phyloP scores from a whole-genome alignment of 2,113 vertebrate species.

The Pagrus major region DNA sequence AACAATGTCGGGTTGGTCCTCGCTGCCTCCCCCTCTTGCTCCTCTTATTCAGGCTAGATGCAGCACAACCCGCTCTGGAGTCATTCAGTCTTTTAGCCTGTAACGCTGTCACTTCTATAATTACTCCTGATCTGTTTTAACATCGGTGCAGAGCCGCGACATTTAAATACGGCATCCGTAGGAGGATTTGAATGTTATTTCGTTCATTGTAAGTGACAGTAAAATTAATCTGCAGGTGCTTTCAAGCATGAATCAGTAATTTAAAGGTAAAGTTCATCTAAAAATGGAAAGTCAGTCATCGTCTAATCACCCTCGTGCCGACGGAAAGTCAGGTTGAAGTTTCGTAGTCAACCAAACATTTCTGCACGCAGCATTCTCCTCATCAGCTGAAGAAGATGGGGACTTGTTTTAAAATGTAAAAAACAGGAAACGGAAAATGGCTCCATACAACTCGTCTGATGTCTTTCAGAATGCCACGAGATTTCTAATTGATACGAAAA shows the following conservation, averaged over 20 bases:
- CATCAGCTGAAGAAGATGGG: too few species aligned
- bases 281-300: too few species aligned
- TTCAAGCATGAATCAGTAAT: neutral
- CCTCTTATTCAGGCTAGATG: constrained; percentile 79
- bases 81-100: constrained; percentile 49
- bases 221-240: neutral
- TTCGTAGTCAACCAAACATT: too few species aligned
- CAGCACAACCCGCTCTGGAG: constrained; percentile 65
- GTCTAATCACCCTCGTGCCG: too few species aligned
- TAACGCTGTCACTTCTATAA: constrained; percentile 42
- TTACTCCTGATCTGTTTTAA: constrained; percentile 10
- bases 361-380: too few species aligned
- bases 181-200: neutral
- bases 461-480: too few species aligned
- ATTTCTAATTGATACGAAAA: too few species aligned
- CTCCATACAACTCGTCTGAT: too few species aligned
- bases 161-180: neutral
- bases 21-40: constrained; percentile 69
- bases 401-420: too few species aligned
- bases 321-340: too few species aligned
- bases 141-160: neutral
- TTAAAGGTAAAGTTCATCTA: too few species aligned
- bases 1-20: constrained; percentile 82
- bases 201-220: neutral
- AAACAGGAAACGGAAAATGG: too few species aligned